These are phyloP conservation scores for Thunnus albacares DNA, from an alignment of 2,797 vertebrate species.

Conservation along the genomic window DNA sequence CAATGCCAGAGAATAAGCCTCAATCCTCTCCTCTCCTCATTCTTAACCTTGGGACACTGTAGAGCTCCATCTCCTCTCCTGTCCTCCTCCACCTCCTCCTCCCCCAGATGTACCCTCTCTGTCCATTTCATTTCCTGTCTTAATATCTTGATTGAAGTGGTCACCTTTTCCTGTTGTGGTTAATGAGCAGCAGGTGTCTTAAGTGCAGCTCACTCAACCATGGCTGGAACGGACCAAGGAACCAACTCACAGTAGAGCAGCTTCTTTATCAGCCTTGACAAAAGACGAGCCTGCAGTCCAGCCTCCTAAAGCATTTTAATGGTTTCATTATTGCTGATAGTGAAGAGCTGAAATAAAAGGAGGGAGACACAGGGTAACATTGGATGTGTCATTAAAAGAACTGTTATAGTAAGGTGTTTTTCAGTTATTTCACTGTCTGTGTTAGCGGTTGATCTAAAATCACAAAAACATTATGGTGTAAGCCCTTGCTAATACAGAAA, in stretches of 20 bases:
- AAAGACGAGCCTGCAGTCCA: conserved; percentile 39
- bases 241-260: conserved; percentile 37
- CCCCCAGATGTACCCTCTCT: conserved; percentile 39
- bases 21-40: conserved; percentile 18
- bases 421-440: conserved; percentile 4
- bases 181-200: conserved; percentile 82
- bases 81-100: conserved; percentile 2
- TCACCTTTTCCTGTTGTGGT: conserved; percentile 75
- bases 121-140: conserved; percentile 73
- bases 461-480: not conserved
- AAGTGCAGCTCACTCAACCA: conserved; percentile 59
- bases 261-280: conserved; percentile 47
- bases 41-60: conserved; percentile 21
- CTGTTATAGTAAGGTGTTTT: not conserved
- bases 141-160: conserved; percentile 84
- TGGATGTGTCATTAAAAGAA: conserved; percentile 14
- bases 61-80: conserved; percentile 15
- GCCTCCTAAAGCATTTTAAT: conserved; percentile 54
- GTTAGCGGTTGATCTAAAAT: conserved; percentile 3
- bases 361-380: not conserved
- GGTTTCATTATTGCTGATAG: conserved; percentile 53
- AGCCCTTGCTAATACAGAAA: not conserved
- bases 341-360: conserved; percentile 46
- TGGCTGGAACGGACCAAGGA: conserved; percentile 42
- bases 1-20: conserved; percentile 59